Evolutionary conservation across 2,113 vertebrate genomes (phyloP).

Genomic region (Crocuta crocuta): DNA sequence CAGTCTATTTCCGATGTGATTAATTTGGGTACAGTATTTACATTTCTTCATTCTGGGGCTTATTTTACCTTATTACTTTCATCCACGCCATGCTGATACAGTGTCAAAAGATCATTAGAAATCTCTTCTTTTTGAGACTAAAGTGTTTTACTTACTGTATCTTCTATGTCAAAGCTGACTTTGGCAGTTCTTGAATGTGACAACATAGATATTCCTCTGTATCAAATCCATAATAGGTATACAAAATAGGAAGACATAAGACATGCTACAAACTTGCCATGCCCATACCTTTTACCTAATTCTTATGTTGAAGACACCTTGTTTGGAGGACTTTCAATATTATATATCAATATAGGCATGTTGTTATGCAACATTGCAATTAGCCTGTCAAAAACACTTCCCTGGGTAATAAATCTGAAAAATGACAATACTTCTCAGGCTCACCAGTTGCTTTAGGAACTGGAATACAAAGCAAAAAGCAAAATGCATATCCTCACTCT

Average conservation of each 20-base stretch:
- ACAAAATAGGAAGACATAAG: conserved; percentile 10
- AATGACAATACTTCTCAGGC: background rate
- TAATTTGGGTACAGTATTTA: background rate
- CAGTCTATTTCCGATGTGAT: background rate
- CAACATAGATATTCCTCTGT: background rate
- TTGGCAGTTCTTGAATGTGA: background rate
- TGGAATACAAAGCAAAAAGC: background rate
- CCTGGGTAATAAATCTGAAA: background rate
- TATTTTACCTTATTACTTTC: background rate
- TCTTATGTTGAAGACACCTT: background rate
- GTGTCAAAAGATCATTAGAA: conserved; percentile 18
- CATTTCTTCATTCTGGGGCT: background rate
- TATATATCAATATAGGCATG: background rate
- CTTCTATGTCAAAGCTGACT: background rate
- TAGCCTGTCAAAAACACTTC: background rate
- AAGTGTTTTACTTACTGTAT: background rate
- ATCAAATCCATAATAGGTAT: background rate
- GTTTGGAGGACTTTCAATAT: background rate
- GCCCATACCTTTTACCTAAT: background rate
- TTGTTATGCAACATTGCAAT: background rate
- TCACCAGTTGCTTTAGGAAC: background rate
- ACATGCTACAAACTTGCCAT: background rate
- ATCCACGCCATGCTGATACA: background rate
- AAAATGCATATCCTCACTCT: background rate
- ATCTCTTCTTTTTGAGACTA: background rate